Evolutionary conservation across 2,113 vertebrate genomes (phyloP).

Genomic region (Acrocephalus arundinaceus): DNA sequence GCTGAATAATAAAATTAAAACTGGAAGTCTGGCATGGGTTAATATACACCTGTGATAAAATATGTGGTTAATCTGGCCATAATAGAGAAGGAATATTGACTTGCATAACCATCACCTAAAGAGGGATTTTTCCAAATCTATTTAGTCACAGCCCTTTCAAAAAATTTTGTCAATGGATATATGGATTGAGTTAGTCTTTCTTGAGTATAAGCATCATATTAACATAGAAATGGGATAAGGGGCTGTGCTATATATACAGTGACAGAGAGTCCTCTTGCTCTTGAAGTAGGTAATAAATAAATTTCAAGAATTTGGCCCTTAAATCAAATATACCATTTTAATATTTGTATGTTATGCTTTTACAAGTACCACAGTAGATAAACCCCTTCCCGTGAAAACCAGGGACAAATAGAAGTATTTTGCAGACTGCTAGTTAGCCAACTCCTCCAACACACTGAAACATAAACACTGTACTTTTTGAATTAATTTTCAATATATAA

Average conservation of each 20-base stretch:
- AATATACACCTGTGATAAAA: background rate
- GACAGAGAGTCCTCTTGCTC: background rate
- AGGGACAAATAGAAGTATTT: background rate
- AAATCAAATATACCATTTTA: background rate
- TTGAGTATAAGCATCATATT: background rate
- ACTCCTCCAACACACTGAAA: background rate
- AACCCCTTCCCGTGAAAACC: background rate
- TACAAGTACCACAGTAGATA: background rate
- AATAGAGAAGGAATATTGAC: background rate
- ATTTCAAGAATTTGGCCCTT: background rate
- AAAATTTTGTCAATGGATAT: background rate
- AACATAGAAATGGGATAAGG: background rate
- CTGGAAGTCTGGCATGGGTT: background rate
- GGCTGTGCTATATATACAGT: background rate
- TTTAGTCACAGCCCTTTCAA: background rate
- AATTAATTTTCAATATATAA: background rate
- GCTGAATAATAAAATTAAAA: background rate
- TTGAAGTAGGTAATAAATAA: background rate
- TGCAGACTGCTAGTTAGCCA: background rate
- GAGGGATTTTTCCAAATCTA: background rate
- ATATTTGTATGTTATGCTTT: accelerated
- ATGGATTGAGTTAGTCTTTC: background rate
- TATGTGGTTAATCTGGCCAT: background rate
- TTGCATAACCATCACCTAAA: background rate
- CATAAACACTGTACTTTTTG: background rate